Evolutionary conservation across 2,888 invertebrate genomes (phyloP).

Genomic region (Gordius sp.): DNA sequence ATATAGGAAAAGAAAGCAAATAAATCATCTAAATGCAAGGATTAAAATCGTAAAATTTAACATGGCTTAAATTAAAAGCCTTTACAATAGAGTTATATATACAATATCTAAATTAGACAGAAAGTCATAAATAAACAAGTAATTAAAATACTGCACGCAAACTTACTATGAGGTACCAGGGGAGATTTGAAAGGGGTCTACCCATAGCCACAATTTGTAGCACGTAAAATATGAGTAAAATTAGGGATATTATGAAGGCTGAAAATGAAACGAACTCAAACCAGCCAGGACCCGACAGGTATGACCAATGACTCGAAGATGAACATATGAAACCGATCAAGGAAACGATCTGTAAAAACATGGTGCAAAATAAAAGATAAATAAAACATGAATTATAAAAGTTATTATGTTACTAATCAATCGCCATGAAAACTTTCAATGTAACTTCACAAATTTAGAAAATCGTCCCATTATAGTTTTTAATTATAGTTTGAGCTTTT

Average conservation of each 20-base stretch:
- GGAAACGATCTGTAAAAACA: not conserved
- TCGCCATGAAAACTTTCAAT: no score
- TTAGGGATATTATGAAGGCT: not conserved
- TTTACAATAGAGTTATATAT: no score
- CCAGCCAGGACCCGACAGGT: not conserved
- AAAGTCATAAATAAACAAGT: no score
- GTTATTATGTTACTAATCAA: no score
- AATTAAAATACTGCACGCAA: no score
- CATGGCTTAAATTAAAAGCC: no score
- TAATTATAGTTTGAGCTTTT: no score
- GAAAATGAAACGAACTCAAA: constrained; percentile 13
- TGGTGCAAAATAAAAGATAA: not conserved
- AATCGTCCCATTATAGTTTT: no score
- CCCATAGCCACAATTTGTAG: constrained; percentile 9
- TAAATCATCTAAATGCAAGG: not conserved
- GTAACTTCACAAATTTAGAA: no score
- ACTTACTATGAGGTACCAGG: constrained; percentile 10
- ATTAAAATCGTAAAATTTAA: not conserved
- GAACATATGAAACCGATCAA: constrained; percentile 1
- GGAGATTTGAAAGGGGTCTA: constrained; percentile 4
- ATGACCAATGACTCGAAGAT: not conserved
- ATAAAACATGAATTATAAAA: no score
- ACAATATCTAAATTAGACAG: no score
- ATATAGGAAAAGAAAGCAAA: not conserved
- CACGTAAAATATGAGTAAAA: constrained; percentile 1